These are phyloP conservation scores for Limnephilus auricula DNA, from an alignment of 2,888 invertebrate species.

Conservation along the genomic window DNA sequence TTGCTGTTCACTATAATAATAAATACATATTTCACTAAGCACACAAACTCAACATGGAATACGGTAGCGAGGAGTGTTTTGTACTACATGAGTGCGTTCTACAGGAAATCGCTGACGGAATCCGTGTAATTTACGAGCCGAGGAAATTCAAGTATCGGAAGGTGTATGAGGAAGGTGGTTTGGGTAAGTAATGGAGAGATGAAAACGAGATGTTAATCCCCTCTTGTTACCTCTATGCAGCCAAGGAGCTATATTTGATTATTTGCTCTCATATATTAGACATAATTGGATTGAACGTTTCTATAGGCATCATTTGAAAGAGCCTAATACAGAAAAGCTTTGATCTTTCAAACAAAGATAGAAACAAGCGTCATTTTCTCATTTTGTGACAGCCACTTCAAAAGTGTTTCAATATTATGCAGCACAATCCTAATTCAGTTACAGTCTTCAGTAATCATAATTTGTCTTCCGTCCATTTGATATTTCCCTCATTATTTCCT, in stretches of 20 bases:
- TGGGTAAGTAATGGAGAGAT: neutral
- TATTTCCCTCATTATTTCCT: too few species aligned
- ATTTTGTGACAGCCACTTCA: neutral
- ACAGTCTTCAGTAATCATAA: neutral
- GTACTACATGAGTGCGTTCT: neutral
- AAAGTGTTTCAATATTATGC: neutral
- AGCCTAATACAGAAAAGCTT: neutral
- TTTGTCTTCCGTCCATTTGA: neutral
- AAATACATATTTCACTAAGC: neutral
- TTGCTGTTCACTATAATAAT: neutral
- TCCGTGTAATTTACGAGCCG: neutral
- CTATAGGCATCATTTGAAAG: neutral
- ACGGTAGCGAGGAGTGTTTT: neutral
- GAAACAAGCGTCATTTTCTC: neutral
- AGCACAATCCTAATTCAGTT: neutral
- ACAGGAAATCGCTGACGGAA: neutral
- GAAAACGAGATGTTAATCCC: constrained; percentile 2
- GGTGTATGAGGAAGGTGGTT: neutral
- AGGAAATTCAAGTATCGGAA: neutral
- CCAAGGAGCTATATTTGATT: neutral
- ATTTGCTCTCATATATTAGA: neutral
- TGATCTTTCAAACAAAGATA: neutral
- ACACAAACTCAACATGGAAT: neutral
- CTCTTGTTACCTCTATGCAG: neutral
- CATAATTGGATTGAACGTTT: neutral